Evolutionary conservation across 2,113 vertebrate genomes (phyloP), one percentile per base, ranked within the genome.

Genomic region (Stigmatopora argus): DNA sequence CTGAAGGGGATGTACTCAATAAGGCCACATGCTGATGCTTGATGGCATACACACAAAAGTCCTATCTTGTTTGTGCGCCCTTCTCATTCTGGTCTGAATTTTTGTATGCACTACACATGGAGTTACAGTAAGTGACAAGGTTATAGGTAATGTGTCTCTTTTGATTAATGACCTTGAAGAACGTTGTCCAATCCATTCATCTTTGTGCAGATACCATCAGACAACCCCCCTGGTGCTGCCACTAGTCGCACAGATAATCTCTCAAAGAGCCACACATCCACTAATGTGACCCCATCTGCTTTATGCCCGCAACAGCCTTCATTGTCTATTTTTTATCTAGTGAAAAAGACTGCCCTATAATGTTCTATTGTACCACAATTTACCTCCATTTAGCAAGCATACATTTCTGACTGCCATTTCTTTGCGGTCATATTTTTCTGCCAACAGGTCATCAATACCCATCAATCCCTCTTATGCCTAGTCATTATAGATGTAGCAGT

Each of bases 401-500:
- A 13, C 8, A 53, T 53, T 49, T 62, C 17, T 26, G 55, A 58
- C 14, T 34, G 8, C 18, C 5, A 8, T 38, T 58, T 38, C 9
- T 9, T 9, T 17, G 26, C 12, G 15, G 5, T 9, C 2, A 0
- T 35, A 10, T 18, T 38, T 13, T 45, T 41, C 41, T 60, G 4
- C 38, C 38, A 41, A 7, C 38, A 41, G 38, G 38, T 44, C 75
- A 84, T 79, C 83, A 71, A 83, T 80, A 69, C 55, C 74, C 72
- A 69, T 80, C 26, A 31, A 31, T 31, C 67, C 83, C 66, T 77
- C 74, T 76, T 64, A 69, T 73, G 62, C 47, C 47, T 53, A 61
- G 72, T 66, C 69, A 72, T 80, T 79, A 76, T 69, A 65, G 64
- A 77, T 80, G 6, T 41, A 56, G 51, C 64, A 71, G 57, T 75